Conservation (phyloP, 1,140 invertebrate species). For the Achroia grisella region DNA sequence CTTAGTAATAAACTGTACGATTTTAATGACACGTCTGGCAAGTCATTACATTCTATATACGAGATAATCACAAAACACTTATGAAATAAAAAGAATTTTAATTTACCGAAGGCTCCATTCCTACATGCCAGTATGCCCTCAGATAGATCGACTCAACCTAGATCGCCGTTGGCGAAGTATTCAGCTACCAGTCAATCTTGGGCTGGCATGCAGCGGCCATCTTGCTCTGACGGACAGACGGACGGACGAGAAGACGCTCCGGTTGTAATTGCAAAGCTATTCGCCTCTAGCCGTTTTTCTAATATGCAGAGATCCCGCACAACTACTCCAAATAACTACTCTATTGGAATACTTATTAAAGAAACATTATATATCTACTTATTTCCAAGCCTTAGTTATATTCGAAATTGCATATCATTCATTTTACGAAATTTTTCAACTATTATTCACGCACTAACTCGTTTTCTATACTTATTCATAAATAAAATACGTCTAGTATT, state of each 20-base stretch:
- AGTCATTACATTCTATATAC: slow-evolving; percentile 24
- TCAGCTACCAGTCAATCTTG: slow-evolving; percentile 69
- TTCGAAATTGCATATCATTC: too few relatives aligned
- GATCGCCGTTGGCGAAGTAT: slow-evolving; percentile 56
- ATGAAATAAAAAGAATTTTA: slow-evolving; percentile 62
- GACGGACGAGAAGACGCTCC: slow-evolving; percentile 42
- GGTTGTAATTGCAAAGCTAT: slow-evolving; percentile 59
- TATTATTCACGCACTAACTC: too few relatives aligned
- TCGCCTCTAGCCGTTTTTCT: slow-evolving; percentile 47
- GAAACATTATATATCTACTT: too few relatives aligned
- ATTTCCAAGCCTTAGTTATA: too few relatives aligned
- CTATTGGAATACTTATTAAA: too few relatives aligned
- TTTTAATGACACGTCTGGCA: slow-evolving; percentile 20
- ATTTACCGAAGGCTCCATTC: slow-evolving; percentile 56
- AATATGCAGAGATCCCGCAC: slow-evolving; percentile 28
- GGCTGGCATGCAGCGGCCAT: slow-evolving; percentile 58
- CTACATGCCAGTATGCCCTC: slow-evolving; percentile 35
- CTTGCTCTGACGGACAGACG: slow-evolving; percentile 39
- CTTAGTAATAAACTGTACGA: slow-evolving; percentile 13
- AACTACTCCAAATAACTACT: too few relatives aligned
- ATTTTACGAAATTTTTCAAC: too few relatives aligned
- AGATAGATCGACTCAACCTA: slow-evolving; percentile 45
- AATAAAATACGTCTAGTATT: too few relatives aligned
- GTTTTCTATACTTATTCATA: too few relatives aligned
- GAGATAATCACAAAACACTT: slow-evolving; percentile 45